These are phyloP conservation scores for Nomada flava DNA, from an alignment of 2,888 invertebrate genomes.

Conservation along the genomic window DNA sequence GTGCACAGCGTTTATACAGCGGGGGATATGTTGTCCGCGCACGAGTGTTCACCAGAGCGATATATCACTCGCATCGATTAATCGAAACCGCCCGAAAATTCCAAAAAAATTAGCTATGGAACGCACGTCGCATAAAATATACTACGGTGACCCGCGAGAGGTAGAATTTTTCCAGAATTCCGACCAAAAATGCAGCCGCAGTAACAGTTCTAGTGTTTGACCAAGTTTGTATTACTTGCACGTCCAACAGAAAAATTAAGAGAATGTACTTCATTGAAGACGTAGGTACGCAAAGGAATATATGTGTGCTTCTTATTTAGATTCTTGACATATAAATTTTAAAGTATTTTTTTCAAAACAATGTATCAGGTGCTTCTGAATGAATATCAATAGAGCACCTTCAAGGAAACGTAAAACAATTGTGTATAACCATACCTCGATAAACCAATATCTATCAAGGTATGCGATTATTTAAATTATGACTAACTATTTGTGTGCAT, in stretches of 20 bases:
- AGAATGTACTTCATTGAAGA: background rate
- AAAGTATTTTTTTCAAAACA: background rate
- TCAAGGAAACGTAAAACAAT: no score
- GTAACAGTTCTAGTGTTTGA: background rate
- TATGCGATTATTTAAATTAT: no score
- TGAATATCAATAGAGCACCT: no score
- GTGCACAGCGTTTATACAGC: conserved; percentile 46
- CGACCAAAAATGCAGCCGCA: background rate
- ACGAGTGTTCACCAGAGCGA: conserved; percentile 25
- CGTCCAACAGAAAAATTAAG: background rate
- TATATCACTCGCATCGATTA: conserved; percentile 50
- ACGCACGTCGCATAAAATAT: conserved; percentile 1
- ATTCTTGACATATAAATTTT: no score
- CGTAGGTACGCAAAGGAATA: background rate
- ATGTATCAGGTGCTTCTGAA: no score
- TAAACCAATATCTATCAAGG: no score
- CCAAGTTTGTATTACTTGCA: background rate
- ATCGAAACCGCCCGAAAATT: conserved; percentile 30
- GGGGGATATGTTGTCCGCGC: conserved; percentile 32
- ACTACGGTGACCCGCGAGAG: background rate
- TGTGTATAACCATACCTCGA: no score
- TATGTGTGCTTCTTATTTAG: background rate
- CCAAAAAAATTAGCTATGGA: conserved; percentile 11
- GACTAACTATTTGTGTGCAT: no score
- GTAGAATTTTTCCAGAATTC: background rate